Evolutionary conservation across 2,797 vertebrate genomes (phyloP).

Genomic region (Lepilemur ruficaudatus): DNA sequence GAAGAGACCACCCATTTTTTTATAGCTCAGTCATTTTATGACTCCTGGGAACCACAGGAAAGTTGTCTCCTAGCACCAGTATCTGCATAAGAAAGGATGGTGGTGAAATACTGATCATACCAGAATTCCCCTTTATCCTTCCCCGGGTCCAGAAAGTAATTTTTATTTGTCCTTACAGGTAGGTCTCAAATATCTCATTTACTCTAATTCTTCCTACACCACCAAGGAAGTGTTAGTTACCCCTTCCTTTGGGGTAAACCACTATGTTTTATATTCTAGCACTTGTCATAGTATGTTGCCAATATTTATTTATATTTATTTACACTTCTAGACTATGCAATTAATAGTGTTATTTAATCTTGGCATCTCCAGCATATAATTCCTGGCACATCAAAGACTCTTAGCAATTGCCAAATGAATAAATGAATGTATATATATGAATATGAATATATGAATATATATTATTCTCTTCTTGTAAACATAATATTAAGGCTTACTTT

Average conservation of each 20-base stretch:
- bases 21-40: background rate
- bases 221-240: background rate
- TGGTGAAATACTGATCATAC: background rate
- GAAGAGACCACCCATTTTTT: background rate
- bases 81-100: background rate
- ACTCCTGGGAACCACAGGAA: background rate
- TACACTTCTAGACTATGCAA: conserved; percentile 41
- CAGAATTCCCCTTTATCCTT: background rate
- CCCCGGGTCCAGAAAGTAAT: background rate
- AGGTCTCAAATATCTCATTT: background rate
- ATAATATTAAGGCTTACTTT: background rate
- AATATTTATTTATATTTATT: conserved; percentile 65
- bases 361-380: conserved; percentile 56
- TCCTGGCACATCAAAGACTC: conserved; percentile 23
- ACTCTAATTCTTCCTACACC: background rate
- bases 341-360: conserved; percentile 68
- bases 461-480: background rate
- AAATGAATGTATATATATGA: background rate
- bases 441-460: background rate
- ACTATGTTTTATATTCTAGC: background rate
- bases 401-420: conserved; percentile 39
- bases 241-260: background rate
- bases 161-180: background rate
- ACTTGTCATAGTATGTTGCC: conserved; percentile 1
- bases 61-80: background rate